Evolutionary conservation across 2,113 vertebrate genomes (phyloP), one percentile per base, ranked within the genome.

Genomic region (Paraplagusia blochii): DNA sequence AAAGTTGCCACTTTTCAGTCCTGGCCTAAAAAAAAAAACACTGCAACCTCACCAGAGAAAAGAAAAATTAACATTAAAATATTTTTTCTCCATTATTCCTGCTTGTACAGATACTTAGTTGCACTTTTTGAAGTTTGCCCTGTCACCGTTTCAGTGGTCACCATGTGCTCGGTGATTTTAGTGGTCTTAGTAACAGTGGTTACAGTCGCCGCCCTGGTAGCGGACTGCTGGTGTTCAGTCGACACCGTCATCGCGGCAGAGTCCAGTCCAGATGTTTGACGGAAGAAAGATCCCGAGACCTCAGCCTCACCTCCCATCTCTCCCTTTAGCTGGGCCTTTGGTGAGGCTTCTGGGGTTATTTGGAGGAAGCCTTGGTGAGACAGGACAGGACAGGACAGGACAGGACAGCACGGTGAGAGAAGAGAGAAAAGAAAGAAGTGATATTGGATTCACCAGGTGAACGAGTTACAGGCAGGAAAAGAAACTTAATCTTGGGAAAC

Each of bases 211-310:
- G 81, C 80, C 45, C 79, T 55, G 0, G 60, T 55, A 9, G 80
- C 74, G 14, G 82, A 80, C 14, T 76, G 63, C 1, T 50, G 76
- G 15, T 74, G 79, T 49, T 90, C 82, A n/a, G 86, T 80, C 0
- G 74, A 67, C 48, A 45, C 64, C 9, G 86, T 76, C n/a, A 85
- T 72, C 12, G 81, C 69, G 39, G 87, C 82, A 53, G 92, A 91
- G 18, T 90, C 87, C 29, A 91, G 69, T 0, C 70, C 88, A 13
- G 93, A 91, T 58, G 91, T 73, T 66, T 88, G 86, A 19, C 93
- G 80, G 68, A 85, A 86, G 80, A 92, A 87, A 9, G 86, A 84
- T 1, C 86, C 89, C 1, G 72, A 71, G 8, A 85, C 74, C 5
- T 88, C 84, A 1, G 56, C 80, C 4, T 88, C 85, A 5, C 76